phyloP scores from a whole-genome alignment of 2,113 vertebrate genomes.

The Holacanthus passer region DNA sequence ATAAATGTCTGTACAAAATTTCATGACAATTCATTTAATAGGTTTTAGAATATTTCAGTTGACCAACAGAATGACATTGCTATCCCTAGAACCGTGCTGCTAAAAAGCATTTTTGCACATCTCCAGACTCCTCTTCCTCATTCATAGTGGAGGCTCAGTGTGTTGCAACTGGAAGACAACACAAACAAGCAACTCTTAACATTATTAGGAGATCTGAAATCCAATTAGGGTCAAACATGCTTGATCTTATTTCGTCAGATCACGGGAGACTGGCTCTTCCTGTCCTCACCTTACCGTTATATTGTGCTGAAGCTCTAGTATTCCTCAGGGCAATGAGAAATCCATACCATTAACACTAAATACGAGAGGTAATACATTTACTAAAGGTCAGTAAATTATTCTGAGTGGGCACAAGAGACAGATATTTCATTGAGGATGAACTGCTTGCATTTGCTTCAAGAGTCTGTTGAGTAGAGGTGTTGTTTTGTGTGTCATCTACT shows the following conservation, averaged over 20 bases:
- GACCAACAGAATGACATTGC: neutral
- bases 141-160: neutral
- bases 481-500: conserved; percentile 23
- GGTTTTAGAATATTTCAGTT: neutral
- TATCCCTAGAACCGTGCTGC: neutral
- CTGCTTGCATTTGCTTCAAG: neutral
- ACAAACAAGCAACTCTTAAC: neutral
- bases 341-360: conserved; percentile 18
- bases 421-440: conserved; percentile 40
- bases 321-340: conserved; percentile 30
- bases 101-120: neutral
- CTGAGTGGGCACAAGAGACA: conserved; percentile 19
- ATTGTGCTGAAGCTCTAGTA: conserved; percentile 2
- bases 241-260: neutral
- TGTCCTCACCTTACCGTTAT: conserved; percentile 20
- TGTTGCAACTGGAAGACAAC: neutral
- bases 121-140: neutral
- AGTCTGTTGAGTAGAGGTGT: conserved; percentile 17
- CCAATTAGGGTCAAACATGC: conserved; percentile 10
- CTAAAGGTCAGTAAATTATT: conserved; percentile 8
- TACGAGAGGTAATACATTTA: conserved; percentile 19
- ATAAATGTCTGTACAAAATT: neutral
- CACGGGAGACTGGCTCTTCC: conserved; percentile 12
- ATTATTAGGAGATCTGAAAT: conserved; percentile 19
- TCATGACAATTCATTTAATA: neutral